Evolutionary conservation across 2,888 invertebrate genomes (phyloP), one percentile per base, ranked within the genome.

Genomic region (Noctua fimbriata): DNA sequence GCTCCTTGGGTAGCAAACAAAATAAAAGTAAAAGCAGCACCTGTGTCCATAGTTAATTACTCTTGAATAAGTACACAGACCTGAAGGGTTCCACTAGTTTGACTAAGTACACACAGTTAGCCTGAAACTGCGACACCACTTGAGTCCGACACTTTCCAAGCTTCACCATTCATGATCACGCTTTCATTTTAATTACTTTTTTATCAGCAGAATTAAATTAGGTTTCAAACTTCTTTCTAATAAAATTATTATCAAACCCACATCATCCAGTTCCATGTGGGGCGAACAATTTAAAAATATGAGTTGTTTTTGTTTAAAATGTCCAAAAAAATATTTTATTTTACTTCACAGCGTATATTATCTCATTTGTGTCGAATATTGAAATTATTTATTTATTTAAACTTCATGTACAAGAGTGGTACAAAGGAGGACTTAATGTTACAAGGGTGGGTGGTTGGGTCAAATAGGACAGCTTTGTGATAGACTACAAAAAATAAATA

Each of bases 211-310:
- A 24, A 14, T 69, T 36, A 65, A 69, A 72, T 69, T 58, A 60
- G 18, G 21, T 58, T 79, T 44, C 28, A 41, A 77, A 71, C 41
- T 73, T 60, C 16, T 18, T 24, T 32, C n/a, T 41, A n/a, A 52
- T 66, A 67, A 80, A 75, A 58, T 63, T 47, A 71, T 41, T 47
- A 70, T 73, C 28, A 36, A 78, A 72, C 55, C 55, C 69, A 60
- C 67, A 47, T 69, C 36, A 60, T n/a, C 18, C 44, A 52, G 58
- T 60, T 74, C 76, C 36, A 76, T 41, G 47, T 44, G 36, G 63
- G 41, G 49, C 63, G 52, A 41, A 32, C 5, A 47, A 76, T 70
- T 65, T 16, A 47, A 67, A 63, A 58, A 71, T 49, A 55, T 36
- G 12, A 52, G 55, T 47, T 28, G 41, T 44, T 44, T 73, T 63